Evolutionary conservation across 2,113 vertebrate genomes (phyloP), one percentile per base, ranked within the genome.

Genomic region (Nycticorax nycticorax): DNA sequence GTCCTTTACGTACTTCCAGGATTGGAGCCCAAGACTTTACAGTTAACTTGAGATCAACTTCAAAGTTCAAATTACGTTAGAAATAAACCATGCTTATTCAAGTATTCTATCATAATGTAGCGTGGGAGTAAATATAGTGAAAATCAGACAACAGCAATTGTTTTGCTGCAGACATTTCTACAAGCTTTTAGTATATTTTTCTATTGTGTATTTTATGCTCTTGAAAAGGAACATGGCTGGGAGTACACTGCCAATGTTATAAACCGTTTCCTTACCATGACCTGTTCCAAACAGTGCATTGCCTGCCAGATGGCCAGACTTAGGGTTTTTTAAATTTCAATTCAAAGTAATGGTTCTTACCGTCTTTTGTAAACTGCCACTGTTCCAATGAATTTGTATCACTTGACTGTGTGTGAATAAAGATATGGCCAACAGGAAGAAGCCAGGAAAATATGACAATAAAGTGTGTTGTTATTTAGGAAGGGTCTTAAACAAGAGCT

Each of bases 131-230:
- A 92, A 53, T 62, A 83, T 45, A 50, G 52, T 35, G 39, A 84
- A 35, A 91, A 57, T 90, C 68, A 90, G 96, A 96, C 95, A 96
- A 88, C 57, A 71, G 95, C 93, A 96, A 93, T 92, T 67, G 50
- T 94, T 93, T 88, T 96, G 92, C 93, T 80, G 93, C 93, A 95
- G 67, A 77, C 23, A 33, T 90, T 91, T 90, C 64, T 94, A 96
- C 75, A 85, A 87, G 74, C 33, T 82, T 80, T 23, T 59, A 83
- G 82, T 89, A 20, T 83, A 72, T 94, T 93, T 96, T 95, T 95
- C 17, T 88, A 87, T 60, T 62, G 43, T 92, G 35, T 66, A 77
- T 80, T 60, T 95, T 92, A 69, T 88, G 56, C 50, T 85, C 68
- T 89, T 50, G 50, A 73, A 83, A 64, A 91, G 57, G 71, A 93